phyloP scores from a whole-genome alignment of 2,797 vertebrate genomes.

The Falco rusticolus region DNA sequence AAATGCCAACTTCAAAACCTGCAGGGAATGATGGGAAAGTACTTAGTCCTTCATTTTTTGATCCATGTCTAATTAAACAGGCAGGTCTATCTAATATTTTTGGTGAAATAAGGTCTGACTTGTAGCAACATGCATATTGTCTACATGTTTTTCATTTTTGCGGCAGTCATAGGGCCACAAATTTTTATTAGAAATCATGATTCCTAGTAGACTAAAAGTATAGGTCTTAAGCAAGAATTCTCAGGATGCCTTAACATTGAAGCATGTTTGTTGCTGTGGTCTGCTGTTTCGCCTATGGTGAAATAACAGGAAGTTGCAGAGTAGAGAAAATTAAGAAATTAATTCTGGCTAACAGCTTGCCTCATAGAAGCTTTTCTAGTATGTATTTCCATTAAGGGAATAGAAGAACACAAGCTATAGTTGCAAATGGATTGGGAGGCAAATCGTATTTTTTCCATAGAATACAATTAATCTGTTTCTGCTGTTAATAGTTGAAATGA shows the following conservation, averaged over 20 bases:
- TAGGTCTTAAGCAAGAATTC: not conserved
- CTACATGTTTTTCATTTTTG: not conserved
- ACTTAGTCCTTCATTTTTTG: conserved; percentile 25
- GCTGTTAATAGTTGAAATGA: not conserved
- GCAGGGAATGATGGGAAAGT: conserved; percentile 6
- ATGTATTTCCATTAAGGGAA: not conserved
- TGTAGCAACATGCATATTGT: not conserved
- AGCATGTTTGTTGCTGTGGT: not conserved
- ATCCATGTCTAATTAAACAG: conserved; percentile 24
- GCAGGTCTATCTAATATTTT: conserved; percentile 2
- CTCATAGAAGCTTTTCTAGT: not conserved
- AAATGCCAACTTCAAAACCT: conserved; percentile 39
- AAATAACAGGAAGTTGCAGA: not conserved
- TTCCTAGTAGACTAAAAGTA: not conserved
- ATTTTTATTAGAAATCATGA: not conserved
- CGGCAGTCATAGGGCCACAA: not conserved
- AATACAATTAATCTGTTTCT: not conserved
- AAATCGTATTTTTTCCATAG: not conserved
- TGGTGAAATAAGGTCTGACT: conserved; percentile 23
- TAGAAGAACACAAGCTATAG: not conserved
- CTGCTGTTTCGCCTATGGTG: not conserved
- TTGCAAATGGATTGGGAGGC: not conserved
- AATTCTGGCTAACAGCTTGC: not conserved
- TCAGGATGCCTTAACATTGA: not conserved
- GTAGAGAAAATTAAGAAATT: not conserved